Conservation (phyloP, 2,797 vertebrate species). For the Thamnophis elegans region DNA sequence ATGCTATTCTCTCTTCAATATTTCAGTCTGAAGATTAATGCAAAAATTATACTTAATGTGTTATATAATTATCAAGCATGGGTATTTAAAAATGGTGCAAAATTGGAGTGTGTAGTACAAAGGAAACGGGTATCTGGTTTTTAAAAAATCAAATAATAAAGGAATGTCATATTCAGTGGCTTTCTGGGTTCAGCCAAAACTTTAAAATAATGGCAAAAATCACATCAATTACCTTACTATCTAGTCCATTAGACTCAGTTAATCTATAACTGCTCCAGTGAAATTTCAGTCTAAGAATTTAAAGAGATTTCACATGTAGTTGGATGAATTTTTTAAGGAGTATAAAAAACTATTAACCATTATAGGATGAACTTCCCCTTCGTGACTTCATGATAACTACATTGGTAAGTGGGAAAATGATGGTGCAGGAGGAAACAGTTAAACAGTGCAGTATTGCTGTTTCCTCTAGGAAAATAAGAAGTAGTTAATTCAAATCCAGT, state of each 20-base stretch:
- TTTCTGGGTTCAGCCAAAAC: background rate
- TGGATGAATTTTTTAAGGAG: background rate
- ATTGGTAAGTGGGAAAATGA: background rate
- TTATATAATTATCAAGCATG: background rate
- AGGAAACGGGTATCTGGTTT: background rate
- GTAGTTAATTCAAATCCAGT: background rate
- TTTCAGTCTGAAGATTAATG: conserved; percentile 6
- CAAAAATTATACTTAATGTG: background rate
- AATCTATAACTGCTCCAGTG: too few relatives aligned
- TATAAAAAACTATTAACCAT: background rate
- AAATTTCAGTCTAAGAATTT: background rate
- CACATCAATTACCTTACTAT: background rate
- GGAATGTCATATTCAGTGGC: background rate
- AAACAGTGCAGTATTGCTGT: background rate
- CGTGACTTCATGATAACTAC: background rate
- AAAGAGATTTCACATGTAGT: background rate
- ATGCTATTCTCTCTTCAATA: background rate
- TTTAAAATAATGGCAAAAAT: background rate
- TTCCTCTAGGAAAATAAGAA: background rate
- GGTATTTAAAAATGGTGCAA: background rate
- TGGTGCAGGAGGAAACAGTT: background rate
- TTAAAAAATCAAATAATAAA: background rate
- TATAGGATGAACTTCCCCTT: background rate
- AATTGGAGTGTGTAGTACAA: background rate
- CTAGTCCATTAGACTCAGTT: background rate